Evolutionary conservation across 2,797 vertebrate species (phyloP).

Genomic region (Gymnothorax reevesii): DNA sequence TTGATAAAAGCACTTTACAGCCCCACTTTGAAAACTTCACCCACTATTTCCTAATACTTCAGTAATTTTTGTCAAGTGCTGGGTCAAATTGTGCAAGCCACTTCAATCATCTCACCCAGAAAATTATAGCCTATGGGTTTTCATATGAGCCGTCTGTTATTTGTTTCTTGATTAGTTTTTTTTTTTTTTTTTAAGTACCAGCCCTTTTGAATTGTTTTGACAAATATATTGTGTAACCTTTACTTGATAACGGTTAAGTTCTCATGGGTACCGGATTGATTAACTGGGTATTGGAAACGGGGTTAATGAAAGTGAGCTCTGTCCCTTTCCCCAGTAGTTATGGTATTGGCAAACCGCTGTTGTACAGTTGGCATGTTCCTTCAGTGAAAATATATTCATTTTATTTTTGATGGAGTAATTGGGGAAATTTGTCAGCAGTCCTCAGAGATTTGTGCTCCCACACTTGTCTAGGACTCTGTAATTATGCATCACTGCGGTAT

Average conservation of each 20-base stretch:
- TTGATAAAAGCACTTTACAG: neutral
- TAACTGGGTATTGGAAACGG: slow-evolving; percentile 37
- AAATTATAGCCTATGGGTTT: slow-evolving; percentile 21
- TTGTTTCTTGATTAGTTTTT: slow-evolving; percentile 17
- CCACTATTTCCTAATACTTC: slow-evolving; percentile 18
- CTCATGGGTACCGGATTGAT: neutral
- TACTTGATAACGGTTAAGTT: neutral
- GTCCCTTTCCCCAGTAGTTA: slow-evolving; percentile 56
- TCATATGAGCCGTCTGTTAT: slow-evolving; percentile 11
- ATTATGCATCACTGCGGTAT: slow-evolving; percentile 4
- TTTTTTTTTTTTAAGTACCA: slow-evolving; percentile 23
- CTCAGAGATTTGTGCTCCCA: neutral
- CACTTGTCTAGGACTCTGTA: neutral
- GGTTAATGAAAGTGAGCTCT: slow-evolving; percentile 36
- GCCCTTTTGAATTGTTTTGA: slow-evolving; percentile 13
- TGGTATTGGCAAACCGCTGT: slow-evolving; percentile 49
- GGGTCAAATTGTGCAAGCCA: slow-evolving; percentile 2
- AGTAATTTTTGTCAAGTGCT: slow-evolving; percentile 22
- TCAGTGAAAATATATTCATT: slow-evolving; percentile 13
- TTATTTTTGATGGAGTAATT: neutral
- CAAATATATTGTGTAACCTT: slow-evolving; percentile 14
- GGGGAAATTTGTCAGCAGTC: neutral
- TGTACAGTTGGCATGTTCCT: slow-evolving; percentile 66
- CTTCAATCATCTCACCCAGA: slow-evolving; percentile 22
- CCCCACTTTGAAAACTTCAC: neutral